Evolutionary conservation across 2,888 invertebrate genomes (phyloP), one percentile per base, ranked within the genome.

Genomic region (Xanthia icteritia): DNA sequence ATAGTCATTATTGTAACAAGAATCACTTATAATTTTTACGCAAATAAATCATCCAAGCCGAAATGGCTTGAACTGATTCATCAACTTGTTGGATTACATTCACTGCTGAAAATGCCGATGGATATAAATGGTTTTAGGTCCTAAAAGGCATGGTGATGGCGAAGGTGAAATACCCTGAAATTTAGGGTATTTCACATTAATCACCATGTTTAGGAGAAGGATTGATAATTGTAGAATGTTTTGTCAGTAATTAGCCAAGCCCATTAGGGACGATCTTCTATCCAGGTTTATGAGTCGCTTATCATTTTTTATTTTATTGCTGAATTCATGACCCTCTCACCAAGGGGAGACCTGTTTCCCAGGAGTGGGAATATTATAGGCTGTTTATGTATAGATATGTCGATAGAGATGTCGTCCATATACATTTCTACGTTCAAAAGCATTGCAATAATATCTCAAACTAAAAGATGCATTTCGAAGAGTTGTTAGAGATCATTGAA

Each of bases 1-100:
- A 73, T 75, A 66, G 39, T 45, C 51, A 68, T 80, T 87, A 73
- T 68, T 70, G 56, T 31, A 66, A 80, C 61, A 63, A 83, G 73
- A 69, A 83, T 77, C 69, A 70, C 61, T 82, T 85, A 65, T 27
- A 54, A 31, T 31, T 31, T 78, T 61, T 48, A 31, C 51, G 51
- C 56, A 56, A 72, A 85, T 77, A 58, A 68, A 73, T 85, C 73
- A 54, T n/a, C n/a, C 0, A 4, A 56, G 42, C 20, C 60, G 5
- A 76, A 84, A 67, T 64, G 45, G 6, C 23, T 56, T n/a, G 15
- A 36, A 39, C 51, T 51, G 36, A 64, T 51, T 76, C 63, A 74
- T 27, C n/a, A 81, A 17, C 13, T 51, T 60, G 58, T 58, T 42
- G 27, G 39, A n/a, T 58, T 27, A 36, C 1, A 20, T 58, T 27